Base-by-base conservation (phyloP, 2,888 invertebrate species). In the Acleris emargana region DNA sequence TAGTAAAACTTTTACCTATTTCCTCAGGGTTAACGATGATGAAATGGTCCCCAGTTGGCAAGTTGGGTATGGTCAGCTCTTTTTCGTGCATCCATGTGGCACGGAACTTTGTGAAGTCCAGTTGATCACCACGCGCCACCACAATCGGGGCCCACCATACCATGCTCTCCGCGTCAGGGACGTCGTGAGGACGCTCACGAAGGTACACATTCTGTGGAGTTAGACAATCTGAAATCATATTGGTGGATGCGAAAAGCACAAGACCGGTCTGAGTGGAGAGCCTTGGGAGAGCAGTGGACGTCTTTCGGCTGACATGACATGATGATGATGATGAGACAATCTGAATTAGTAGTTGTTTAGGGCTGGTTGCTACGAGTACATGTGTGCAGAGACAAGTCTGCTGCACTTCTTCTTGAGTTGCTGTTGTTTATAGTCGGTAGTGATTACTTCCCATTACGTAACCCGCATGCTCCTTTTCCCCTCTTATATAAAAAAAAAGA, bases 21-120 rank as follows among this genome's bases (percentile, higher is more conserved):
- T 97, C 97, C 77, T 97, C 97, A 5, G 96, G 96, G 85, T 97
- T 97, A 0, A 97, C 93, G 62, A 97, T 95, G 57, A 97, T 93
- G 76, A 97, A 97, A 58, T 94, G 83, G 57, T 95, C 89, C 25
- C 91, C 86, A 0, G 77, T 82, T 0, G 95, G 94, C 74, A 95
- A 84, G 63, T 94, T 86, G 0, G 77, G 76, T 0, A 96, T 74
- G 9, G 82, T 90, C 1, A 94, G 77, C 62, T 94, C 92, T 45
- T 90, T 91, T 59, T 93, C 93, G 69, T 91, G 93, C 91, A 96
- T 94, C 96, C 96, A 97, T 0, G 86, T 81, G 2, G 82, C 76
- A 0, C 95, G 95, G 0, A 93, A 92, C 67, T 94, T 93, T 3
- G 79, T 82, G 75, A 95, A 95, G 78, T 95, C 88, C 50, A 96